Percentiles rank a stretch among this genome's conserved stretches.
Evolutionary conservation across 2,797 vertebrate genomes (phyloP).

Genomic region (Pelodytes ibericus): DNA sequence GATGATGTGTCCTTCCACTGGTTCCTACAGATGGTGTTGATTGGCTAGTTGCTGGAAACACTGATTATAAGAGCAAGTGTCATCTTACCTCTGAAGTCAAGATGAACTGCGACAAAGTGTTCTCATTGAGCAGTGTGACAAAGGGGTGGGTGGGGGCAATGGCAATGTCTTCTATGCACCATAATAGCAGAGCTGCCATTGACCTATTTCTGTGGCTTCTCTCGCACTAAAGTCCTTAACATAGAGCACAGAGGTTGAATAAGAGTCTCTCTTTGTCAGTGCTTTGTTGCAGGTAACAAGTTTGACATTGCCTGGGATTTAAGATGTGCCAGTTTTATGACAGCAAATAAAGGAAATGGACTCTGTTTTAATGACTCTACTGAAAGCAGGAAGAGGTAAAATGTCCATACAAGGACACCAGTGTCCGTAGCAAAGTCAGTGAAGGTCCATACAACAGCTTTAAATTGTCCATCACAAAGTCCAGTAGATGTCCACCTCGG

Average conservation of each 20-base stretch:
- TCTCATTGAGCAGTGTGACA: background rate
- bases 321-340: too few species aligned
- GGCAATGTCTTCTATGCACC: background rate
- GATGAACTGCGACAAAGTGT: slow-evolving; percentile 19
- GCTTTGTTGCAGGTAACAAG: too few species aligned
- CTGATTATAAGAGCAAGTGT: slow-evolving; percentile 16
- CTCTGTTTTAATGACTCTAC: too few species aligned
- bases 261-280: too few species aligned
- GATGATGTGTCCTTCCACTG: background rate
- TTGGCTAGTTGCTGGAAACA: background rate
- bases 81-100: slow-evolving; percentile 11
- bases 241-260: background rate
- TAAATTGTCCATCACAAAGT: too few species aligned
- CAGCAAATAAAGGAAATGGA: too few species aligned
- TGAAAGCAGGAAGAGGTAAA: too few species aligned
- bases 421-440: too few species aligned
- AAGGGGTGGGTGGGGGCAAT: background rate
- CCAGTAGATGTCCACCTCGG: too few species aligned
- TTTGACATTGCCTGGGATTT: too few species aligned
- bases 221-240: background rate
- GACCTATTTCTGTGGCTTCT: slow-evolving; percentile 11
- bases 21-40: background rate
- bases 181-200: background rate
- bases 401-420: too few species aligned
- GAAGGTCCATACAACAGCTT: too few species aligned